Conservation (phyloP, 2,797 vertebrate species). For the Chrysocyon brachyurus region DNA sequence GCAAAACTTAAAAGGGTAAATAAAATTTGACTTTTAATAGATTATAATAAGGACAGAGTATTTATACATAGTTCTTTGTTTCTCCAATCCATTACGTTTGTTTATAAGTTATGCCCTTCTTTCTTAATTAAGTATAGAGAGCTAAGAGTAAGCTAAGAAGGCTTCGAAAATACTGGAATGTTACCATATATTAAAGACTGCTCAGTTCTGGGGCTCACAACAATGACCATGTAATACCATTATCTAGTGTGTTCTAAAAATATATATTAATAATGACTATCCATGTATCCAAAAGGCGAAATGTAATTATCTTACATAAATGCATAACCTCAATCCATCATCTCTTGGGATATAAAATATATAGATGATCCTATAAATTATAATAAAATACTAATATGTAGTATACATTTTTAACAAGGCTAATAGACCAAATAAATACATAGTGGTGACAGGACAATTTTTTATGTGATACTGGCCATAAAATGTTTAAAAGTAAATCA, state of each 20-base stretch:
- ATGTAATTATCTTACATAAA: neutral
- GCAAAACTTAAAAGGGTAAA: neutral
- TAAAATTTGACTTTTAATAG: neutral
- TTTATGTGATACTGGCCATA: neutral
- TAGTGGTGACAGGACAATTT: neutral
- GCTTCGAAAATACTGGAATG: neutral
- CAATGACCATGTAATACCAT: neutral
- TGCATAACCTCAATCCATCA: neutral
- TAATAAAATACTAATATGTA: neutral
- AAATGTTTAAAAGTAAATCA: neutral
- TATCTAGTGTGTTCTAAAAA: neutral
- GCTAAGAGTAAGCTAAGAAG: neutral
- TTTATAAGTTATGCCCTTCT: neutral
- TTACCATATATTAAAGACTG: neutral
- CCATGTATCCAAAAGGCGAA: neutral
- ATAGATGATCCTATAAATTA: neutral
- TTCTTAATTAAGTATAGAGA: neutral
- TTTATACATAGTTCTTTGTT: neutral
- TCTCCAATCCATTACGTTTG: neutral
- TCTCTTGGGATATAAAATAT: neutral
- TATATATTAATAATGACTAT: neutral
- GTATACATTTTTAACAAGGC: neutral
- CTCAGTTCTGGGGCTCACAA: neutral
- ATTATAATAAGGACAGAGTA: neutral
- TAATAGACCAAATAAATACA: neutral